Evolutionary conservation across 2,113 vertebrate species (phyloP).

Genomic region (Ctenomys sociabilis): DNA sequence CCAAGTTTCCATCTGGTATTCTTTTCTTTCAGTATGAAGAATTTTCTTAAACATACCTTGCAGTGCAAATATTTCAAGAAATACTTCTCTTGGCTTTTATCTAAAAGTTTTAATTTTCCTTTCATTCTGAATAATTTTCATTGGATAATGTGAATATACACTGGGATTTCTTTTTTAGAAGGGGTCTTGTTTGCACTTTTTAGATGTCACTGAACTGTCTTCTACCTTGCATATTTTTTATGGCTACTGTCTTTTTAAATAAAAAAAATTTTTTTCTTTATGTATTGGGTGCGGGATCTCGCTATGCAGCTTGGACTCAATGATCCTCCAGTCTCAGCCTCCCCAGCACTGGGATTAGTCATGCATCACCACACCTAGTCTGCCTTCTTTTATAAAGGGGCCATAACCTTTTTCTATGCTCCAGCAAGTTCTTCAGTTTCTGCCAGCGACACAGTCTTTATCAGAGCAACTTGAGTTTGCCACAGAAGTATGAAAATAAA

Average conservation of each 20-base stretch:
- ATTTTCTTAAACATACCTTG: slow-evolving; percentile 7
- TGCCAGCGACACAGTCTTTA: not conserved
- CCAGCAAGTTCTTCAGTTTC: not conserved
- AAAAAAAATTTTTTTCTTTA: no score
- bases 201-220: not conserved
- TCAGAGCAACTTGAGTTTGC: not conserved
- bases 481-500: not conserved
- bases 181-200: not conserved
- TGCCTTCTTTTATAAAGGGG: not conserved
- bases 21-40: not conserved
- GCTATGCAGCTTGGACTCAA: no score
- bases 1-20: slow-evolving; percentile 26
- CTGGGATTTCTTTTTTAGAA: not conserved
- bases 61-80: not conserved
- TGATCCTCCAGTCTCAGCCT: no score
- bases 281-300: no score
- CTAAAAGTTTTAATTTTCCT: not conserved
- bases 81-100: slow-evolving; percentile 10
- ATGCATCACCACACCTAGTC: no score
- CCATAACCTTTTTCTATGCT: not conserved
- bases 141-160: not conserved
- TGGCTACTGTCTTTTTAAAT: not conserved
- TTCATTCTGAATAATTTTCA: slow-evolving; percentile 34
- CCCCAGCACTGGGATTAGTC: no score
- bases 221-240: not conserved